Evolutionary conservation across 2,888 invertebrate species (phyloP).

Genomic region (Xanthia togata): DNA sequence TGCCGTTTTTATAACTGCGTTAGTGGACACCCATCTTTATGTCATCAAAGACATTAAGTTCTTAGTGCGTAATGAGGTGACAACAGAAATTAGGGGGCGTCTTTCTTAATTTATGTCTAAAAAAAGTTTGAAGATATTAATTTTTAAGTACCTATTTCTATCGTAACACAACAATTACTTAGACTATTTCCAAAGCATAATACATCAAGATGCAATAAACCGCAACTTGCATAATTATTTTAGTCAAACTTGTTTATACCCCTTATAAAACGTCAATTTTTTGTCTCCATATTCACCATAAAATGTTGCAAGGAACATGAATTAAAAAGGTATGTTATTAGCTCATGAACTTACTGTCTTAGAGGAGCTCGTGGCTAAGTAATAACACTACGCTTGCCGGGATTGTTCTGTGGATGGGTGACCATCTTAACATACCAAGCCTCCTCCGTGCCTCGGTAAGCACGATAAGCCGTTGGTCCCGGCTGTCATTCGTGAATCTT

Average conservation of each 20-base stretch:
- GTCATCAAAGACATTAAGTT: slow-evolving; percentile 66
- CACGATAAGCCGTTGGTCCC: too few relatives aligned
- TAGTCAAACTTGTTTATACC: not conserved
- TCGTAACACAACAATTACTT: too few relatives aligned
- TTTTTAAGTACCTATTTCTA: not conserved
- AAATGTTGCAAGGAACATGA: not conserved
- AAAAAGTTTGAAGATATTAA: not conserved
- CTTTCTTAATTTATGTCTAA: slow-evolving; percentile 16
- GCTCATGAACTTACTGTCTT: too few relatives aligned
- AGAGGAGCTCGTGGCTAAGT: too few relatives aligned
- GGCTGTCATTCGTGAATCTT: too few relatives aligned
- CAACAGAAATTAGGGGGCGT: slow-evolving; percentile 41
- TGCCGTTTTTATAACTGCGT: slow-evolving; percentile 76
- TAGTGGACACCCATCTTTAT: slow-evolving; percentile 74
- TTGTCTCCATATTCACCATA: not conserved
- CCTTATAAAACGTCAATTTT: not conserved
- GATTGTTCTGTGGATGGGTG: too few relatives aligned
- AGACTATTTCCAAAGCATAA: too few relatives aligned
- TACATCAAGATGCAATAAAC: too few relatives aligned
- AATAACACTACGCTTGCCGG: too few relatives aligned
- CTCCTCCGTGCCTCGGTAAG: too few relatives aligned
- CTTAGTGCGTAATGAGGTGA: slow-evolving; percentile 62
- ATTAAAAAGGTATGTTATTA: too few relatives aligned
- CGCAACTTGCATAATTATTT: not conserved
- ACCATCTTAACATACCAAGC: too few relatives aligned